These are phyloP conservation scores for Pristionchus exspectatus DNA, from an alignment of 2,888 invertebrate genomes.

Conservation along the genomic window DNA sequence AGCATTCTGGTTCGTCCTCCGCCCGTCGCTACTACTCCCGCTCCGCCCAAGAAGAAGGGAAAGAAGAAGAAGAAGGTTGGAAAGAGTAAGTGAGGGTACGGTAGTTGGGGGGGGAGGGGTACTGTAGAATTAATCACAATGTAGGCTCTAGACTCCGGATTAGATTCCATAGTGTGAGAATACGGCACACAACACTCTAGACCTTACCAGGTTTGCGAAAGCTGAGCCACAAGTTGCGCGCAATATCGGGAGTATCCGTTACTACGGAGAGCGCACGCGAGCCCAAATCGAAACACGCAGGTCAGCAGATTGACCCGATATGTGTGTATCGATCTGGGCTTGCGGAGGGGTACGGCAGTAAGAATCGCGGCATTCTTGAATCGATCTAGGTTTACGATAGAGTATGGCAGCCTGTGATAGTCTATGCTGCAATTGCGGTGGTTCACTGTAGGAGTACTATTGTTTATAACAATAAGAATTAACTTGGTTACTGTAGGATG, in stretches of 20 bases:
- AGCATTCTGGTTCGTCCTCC: neutral
- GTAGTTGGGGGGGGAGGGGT: neutral
- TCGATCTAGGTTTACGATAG: too few relatives aligned
- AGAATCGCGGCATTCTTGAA: too few relatives aligned
- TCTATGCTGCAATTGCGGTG: too few relatives aligned
- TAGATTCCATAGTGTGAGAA: too few relatives aligned
- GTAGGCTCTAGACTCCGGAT: too few relatives aligned
- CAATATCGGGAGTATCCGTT: neutral
- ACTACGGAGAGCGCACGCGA: neutral
- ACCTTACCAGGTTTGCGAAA: neutral
- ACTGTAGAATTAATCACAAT: too few relatives aligned
- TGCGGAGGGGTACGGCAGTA: neutral
- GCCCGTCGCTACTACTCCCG: neutral
- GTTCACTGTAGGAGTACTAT: too few relatives aligned
- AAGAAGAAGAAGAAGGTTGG: slow-evolving; percentile 8
- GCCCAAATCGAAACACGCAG: neutral
- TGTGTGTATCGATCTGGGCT: neutral
- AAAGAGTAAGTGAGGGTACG: slow-evolving; percentile 14
- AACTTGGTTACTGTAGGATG: neutral
- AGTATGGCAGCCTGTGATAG: too few relatives aligned
- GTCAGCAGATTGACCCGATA: slow-evolving; percentile 1
- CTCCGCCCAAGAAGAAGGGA: neutral
- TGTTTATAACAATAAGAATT: too few relatives aligned
- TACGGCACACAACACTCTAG: neutral
- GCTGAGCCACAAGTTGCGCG: neutral